A percentile compares a stretch with the other conserved stretches of the same genome.
Evolutionary conservation across 92 coral and sea anemone genomes (phyloP).

Genomic region (Siderastrea radians): DNA sequence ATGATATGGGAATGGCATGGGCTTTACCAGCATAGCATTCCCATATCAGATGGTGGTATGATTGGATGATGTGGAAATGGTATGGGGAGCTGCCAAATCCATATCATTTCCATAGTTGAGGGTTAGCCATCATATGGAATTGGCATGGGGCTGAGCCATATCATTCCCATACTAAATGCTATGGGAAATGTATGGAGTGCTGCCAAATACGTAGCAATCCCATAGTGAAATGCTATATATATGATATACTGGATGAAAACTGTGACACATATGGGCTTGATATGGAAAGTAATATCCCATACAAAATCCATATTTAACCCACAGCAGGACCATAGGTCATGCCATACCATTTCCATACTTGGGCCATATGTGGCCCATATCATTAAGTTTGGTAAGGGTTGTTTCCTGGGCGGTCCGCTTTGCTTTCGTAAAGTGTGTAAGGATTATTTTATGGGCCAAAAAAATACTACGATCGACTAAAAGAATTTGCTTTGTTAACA

Average conservation of each 20-base stretch:
- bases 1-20: slow-evolving; percentile 24
- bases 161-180: neutral
- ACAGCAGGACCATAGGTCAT: neutral
- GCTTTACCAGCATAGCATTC: neutral
- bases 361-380: slow-evolving; percentile 28
- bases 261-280: slow-evolving; percentile 6
- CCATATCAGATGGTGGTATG: neutral
- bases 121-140: neutral
- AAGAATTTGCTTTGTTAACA: no score
- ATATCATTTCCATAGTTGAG: neutral
- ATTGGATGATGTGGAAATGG: neutral
- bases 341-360: slow-evolving; percentile 22
- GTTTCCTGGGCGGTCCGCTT: no score
- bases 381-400: slow-evolving; percentile 9
- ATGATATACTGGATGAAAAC: neutral
- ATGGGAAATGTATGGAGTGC: slow-evolving; percentile 5
- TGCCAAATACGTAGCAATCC: slow-evolving; percentile 3
- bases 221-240: slow-evolving; percentile 2
- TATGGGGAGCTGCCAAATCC: neutral
- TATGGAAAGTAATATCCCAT: slow-evolving; percentile 20
- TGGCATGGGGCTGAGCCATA: slow-evolving; percentile 20
- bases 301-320: slow-evolving; percentile 1
- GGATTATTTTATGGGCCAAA: no score
- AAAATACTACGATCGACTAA: no score
- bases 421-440: no score